Evolutionary conservation across 1,140 invertebrate genomes (phyloP).

Genomic region (Copidosoma floridanum): DNA sequence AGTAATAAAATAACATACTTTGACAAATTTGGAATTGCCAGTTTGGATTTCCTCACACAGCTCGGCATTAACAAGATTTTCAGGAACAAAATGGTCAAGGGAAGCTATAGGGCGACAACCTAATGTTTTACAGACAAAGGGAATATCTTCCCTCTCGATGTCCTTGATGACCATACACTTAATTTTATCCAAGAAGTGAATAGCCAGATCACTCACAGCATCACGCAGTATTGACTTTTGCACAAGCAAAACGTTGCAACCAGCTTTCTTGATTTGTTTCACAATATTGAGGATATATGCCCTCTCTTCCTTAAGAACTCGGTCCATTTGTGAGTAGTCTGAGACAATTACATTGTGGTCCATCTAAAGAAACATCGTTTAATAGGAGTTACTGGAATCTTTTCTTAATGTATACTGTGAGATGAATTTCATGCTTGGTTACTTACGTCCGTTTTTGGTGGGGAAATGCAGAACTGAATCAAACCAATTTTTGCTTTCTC

Average conservation of each 20-base stretch:
- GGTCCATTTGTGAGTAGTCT: conserved; percentile 98
- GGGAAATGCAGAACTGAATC: conserved; percentile 99
- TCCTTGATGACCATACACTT: conserved; percentile 99
- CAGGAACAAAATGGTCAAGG: conserved; percentile 93
- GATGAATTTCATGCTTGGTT: too few relatives aligned
- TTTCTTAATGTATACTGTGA: conserved; percentile 5
- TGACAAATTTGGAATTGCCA: conserved; percentile 90
- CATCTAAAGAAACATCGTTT: conserved; percentile 71
- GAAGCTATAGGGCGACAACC: conserved; percentile 97
- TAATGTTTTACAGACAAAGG: conserved; percentile 95
- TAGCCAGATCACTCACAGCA: conserved; percentile 93
- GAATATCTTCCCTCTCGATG: conserved; percentile 96
- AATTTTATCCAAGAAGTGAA: conserved; percentile 98
- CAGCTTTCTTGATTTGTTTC: conserved; percentile 98
- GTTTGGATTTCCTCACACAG: conserved; percentile 92
- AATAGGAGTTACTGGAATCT: too few relatives aligned
- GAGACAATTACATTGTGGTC: conserved; percentile 97
- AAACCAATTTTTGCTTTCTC: conserved; percentile 99
- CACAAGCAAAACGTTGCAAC: conserved; percentile 96
- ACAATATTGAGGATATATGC: conserved; percentile 98
- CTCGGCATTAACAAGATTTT: conserved; percentile 89
- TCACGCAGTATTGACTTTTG: conserved; percentile 99
- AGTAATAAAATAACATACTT: conserved; percentile 59
- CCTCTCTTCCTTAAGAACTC: conserved; percentile 96
- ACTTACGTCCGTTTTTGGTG: conserved; percentile 97